Evolutionary conservation across 2,888 invertebrate genomes (phyloP).

Genomic region (Drosophila fungiperda): DNA sequence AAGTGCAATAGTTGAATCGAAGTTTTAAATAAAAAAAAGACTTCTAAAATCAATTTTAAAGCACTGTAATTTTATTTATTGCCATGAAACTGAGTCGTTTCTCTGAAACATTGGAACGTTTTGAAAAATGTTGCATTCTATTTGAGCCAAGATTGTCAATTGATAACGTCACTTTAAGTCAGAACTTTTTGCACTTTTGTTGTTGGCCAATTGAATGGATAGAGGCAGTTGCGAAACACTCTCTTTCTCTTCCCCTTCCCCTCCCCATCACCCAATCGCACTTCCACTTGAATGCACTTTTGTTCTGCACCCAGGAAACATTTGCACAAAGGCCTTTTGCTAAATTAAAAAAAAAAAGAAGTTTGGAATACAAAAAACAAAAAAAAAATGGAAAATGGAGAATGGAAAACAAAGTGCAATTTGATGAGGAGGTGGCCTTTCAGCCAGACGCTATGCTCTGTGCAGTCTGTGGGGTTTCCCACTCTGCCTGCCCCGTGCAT

Average conservation of each 20-base stretch:
- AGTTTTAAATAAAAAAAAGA: background rate
- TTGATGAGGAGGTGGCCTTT: conserved; percentile 21
- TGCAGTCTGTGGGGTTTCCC: conserved; percentile 61
- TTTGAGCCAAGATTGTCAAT: background rate
- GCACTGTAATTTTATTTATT: background rate
- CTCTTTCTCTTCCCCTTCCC: background rate
- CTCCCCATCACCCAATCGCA: conserved; percentile 35
- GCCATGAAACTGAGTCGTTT: background rate
- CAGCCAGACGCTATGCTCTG: conserved; percentile 24
- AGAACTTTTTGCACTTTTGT: background rate
- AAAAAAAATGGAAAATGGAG: background rate
- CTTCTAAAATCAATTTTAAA: background rate
- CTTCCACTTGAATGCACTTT: conserved; percentile 82
- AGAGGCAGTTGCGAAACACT: conserved; percentile 2
- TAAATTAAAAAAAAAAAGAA: conserved; percentile 45
- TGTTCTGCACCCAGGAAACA: conserved; percentile 56
- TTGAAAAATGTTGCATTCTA: background rate
- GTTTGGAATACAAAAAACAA: conserved; percentile 6
- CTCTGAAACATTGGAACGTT: background rate
- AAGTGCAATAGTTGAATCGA: background rate
- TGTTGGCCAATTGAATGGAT: background rate
- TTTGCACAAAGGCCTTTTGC: conserved; percentile 46
- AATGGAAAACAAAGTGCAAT: conserved; percentile 53
- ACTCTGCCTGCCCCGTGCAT: conserved; percentile 17
- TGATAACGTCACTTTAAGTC: conserved; percentile 5